A percentile compares a stretch with the other conserved stretches of the same genome.
These are phyloP conservation scores for Anhinga rufa DNA, from an alignment of 2,113 vertebrate species.

Conservation along the genomic window DNA sequence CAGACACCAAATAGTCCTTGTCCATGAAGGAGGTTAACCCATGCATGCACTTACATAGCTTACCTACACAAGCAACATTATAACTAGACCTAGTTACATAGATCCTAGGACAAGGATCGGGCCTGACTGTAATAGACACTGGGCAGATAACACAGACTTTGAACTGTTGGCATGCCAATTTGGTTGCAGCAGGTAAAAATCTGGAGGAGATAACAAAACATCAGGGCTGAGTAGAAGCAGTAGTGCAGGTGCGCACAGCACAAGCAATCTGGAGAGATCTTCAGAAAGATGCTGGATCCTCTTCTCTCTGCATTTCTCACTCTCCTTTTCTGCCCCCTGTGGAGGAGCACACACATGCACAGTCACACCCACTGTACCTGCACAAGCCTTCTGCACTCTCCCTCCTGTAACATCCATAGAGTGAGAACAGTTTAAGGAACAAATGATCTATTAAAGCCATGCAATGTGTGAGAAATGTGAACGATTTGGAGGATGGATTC, in stretches of 20 bases:
- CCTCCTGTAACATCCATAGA: neutral
- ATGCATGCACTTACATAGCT: rapidly evolving
- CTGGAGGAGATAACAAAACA: neutral
- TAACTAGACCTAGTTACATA: neutral
- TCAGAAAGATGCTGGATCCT: neutral
- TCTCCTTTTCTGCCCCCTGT: neutral
- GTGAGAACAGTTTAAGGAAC: neutral
- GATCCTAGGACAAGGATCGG: neutral
- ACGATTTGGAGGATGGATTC: neutral
- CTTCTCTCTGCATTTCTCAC: neutral
- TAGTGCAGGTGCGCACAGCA: neutral
- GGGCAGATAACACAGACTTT: neutral
- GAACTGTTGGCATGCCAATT: neutral
- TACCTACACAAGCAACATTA: neutral
- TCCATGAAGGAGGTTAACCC: neutral
- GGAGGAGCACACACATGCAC: neutral
- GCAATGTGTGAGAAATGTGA: neutral
- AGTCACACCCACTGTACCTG: rapidly evolving
- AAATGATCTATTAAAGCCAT: neutral
- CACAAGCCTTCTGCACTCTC: neutral
- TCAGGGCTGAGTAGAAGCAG: neutral
- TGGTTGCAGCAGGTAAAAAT: neutral
- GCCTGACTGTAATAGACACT: neutral
- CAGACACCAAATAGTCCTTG: neutral
- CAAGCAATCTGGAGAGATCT: neutral